Base-by-base conservation (phyloP, 2,113 vertebrate species). In the Craseonycteris thonglongyai region DNA sequence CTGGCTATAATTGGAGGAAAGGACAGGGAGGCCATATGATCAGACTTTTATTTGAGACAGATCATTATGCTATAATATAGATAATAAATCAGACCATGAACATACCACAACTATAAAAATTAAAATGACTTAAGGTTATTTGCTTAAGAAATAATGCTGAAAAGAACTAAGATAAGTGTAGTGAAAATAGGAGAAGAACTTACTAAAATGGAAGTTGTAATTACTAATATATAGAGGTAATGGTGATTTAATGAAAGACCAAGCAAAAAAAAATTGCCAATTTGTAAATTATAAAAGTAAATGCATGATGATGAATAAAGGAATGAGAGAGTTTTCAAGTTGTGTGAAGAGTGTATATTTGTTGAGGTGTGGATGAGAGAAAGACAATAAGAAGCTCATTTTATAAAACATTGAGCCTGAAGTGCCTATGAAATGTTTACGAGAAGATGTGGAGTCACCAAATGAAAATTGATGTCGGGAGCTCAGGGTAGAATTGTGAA, bases 21-120 rank as follows among this genome's bases (percentile, higher is more conserved):
- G 8, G 3, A 38, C 3, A 42, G 14, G 6, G 11, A 18, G 6
- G 0, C 2, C 28, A 65, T 18, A 4, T 42, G 30, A 15, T 47
- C 45, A 56, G 9, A 69, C 26, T 61, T 63, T 65, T 30, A 63
- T 63, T 69, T 80, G 33, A 88, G 40, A 26, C 7, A 40, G 26
- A 47, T 54, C 13, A 63, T 24, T 74, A 15, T 72, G 15, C 10
- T 19, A 5, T 2, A 49, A 42, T 16, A 22, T 33, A 5, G 21
- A 71, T 42, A 88, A 35, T 63, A 22, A 26, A 35, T 10, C 45
- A 59, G 24, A 82, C 12, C 10, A 16, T 51, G 28, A 18, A 81
- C 81, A 80, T 85, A 35, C 8, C 85, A 22, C 5, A 26, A 30
- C 72, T 6, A 42, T 33, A 11, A 72, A 90, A 40, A 35, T 30